Conservation (phyloP, 2,888 invertebrate genomes). For the Andrena flavipes region DNA sequence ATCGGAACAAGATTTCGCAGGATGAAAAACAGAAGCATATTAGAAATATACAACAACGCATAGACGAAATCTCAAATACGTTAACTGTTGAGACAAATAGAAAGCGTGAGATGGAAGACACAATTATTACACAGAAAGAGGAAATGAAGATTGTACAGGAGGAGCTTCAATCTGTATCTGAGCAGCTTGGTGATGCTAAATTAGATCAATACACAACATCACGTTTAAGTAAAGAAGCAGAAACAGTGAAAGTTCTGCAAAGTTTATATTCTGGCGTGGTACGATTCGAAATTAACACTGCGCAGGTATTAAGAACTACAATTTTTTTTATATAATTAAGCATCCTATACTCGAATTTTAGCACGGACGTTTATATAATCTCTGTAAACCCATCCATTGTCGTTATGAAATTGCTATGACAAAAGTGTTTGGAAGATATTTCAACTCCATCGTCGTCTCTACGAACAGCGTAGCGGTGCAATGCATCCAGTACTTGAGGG, state of each 20-base stretch:
- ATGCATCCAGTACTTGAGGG: constrained; percentile 96
- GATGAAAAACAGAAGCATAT: constrained; percentile 95
- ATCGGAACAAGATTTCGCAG: constrained; percentile 94
- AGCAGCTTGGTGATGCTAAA: constrained; percentile 95
- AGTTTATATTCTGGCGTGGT: constrained; percentile 94
- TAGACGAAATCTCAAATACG: constrained; percentile 87
- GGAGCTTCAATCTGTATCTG: constrained; percentile 92
- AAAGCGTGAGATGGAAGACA: constrained; percentile 90
- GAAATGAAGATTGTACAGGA: constrained; percentile 91
- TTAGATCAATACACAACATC: constrained; percentile 97
- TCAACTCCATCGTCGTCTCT: constrained; percentile 99
- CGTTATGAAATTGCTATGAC: constrained; percentile 97
- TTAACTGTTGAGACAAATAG: constrained; percentile 92
- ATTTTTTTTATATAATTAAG: constrained; percentile 15
- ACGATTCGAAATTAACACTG: constrained; percentile 21
- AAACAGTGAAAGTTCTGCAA: constrained; percentile 97
- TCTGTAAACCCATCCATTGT: constrained; percentile 98
- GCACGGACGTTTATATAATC: constrained; percentile 98
- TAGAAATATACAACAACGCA: constrained; percentile 89
- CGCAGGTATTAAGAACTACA: neutral
- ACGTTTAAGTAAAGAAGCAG: constrained; percentile 94
- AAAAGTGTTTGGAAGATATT: constrained; percentile 97
- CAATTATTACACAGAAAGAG: constrained; percentile 93
- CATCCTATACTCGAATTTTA: constrained; percentile 77
- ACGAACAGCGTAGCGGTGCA: constrained; percentile 95